Conservation (phyloP, 2,888 invertebrate genomes). For the Camptogramma bilineatum region DNA sequence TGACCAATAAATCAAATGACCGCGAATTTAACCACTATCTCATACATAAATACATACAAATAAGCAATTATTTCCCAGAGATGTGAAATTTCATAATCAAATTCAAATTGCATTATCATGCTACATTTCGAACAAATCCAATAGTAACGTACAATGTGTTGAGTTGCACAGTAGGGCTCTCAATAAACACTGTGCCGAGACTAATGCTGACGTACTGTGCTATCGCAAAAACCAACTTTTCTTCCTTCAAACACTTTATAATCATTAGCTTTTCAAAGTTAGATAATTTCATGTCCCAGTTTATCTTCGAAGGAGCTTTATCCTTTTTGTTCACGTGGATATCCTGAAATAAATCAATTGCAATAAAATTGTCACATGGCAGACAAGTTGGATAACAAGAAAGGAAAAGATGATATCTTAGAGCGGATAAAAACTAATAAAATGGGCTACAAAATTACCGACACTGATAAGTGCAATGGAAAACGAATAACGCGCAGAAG, state of each 20-base stretch:
- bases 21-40: no score
- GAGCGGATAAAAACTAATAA: no score
- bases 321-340: conserved; percentile 82
- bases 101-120: neutral
- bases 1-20: no score
- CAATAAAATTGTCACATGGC: neutral
- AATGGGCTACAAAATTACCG: no score
- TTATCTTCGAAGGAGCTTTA: conserved; percentile 53
- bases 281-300: conserved; percentile 88
- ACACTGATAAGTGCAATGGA: no score
- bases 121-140: neutral
- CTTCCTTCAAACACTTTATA: conserved; percentile 90
- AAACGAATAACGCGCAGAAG: no score
- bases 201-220: conserved; percentile 92
- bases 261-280: conserved; percentile 93
- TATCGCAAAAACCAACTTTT: conserved; percentile 92
- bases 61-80: no score
- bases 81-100: neutral
- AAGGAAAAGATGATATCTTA: no score
- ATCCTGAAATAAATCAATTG: conserved; percentile 66
- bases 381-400: neutral
- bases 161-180: conserved; percentile 91
- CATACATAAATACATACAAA: no score
- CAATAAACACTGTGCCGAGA: conserved; percentile 92
- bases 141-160: conserved; percentile 82